These are phyloP conservation scores for Apostichopus parvimensis DNA, from an alignment of 35 echinoderm and acorn worm species.

Conservation along the genomic window DNA sequence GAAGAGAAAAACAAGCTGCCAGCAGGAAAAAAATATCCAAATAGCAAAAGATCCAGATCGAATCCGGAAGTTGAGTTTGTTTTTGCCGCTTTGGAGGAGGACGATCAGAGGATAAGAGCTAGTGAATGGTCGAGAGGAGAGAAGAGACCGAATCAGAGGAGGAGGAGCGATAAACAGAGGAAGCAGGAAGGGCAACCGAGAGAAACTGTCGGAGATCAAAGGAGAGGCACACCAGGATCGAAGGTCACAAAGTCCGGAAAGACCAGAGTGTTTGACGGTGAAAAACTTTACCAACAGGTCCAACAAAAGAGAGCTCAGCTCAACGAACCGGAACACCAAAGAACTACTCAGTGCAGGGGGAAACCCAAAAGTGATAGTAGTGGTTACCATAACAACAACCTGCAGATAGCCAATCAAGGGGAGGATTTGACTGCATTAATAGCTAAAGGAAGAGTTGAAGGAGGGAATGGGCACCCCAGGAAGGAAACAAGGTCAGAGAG, in stretches of 20 bases:
- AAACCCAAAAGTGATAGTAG: slow-evolving; percentile 19
- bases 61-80: slow-evolving; percentile 36
- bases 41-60: not conserved
- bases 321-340: slow-evolving; percentile 2
- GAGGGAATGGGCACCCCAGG: not conserved
- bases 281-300: slow-evolving; percentile 19
- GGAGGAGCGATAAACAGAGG: not conserved
- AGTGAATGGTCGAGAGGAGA: not conserved
- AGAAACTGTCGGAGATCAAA: not conserved
- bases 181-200: not conserved
- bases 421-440: not conserved
- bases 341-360: not conserved
- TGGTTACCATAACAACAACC: slow-evolving; percentile 30
- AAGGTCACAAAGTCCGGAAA: not conserved
- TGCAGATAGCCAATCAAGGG: not conserved
- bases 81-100: not conserved
- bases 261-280: not conserved
- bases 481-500: slow-evolving; percentile 39
- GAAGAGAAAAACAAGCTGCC: no score
- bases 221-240: not conserved
- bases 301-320: slow-evolving; percentile 8
- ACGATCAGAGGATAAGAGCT: not conserved
- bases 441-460: slow-evolving; percentile 25
- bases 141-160: not conserved
- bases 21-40: not conserved